These are phyloP conservation scores for Pyrrhia umbra DNA, from an alignment of 2,888 invertebrate genomes.

Conservation along the genomic window DNA sequence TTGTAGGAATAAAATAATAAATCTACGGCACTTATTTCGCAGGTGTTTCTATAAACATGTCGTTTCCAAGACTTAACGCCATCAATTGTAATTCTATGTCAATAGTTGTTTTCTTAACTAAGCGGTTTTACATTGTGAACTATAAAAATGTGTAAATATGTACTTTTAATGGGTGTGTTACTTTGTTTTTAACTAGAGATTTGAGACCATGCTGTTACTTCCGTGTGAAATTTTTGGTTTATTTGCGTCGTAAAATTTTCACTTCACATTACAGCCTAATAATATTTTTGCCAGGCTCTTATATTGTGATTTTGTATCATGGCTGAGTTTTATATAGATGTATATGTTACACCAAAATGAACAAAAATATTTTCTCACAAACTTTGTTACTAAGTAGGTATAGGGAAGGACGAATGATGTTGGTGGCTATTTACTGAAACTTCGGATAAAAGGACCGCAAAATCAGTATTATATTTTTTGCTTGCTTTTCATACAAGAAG, in stretches of 20 bases:
- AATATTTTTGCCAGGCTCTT: no score
- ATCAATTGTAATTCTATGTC: conserved; percentile 52
- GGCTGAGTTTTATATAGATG: no score
- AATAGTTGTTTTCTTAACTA: conserved; percentile 54
- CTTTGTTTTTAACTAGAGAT: conserved; percentile 37
- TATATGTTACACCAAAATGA: no score
- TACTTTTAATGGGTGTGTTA: conserved; percentile 59
- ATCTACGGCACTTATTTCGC: conserved; percentile 48
- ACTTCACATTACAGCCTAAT: not conserved
- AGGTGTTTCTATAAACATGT: conserved; percentile 63
- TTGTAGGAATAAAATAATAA: conserved; percentile 52
- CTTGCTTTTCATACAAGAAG: no score
- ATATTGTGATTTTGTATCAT: no score
- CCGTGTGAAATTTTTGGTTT: conserved; percentile 37
- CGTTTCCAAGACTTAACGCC: conserved; percentile 50
- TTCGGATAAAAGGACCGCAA: conserved; percentile 2
- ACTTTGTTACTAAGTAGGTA: no score
- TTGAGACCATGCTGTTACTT: conserved; percentile 48
- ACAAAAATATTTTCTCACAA: no score
- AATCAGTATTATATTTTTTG: not conserved
- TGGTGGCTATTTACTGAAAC: no score
- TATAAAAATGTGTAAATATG: conserved; percentile 61
- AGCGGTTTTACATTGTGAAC: conserved; percentile 43
- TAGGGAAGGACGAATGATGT: no score
- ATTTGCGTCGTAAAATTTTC: conserved; percentile 4